Conservation (phyloP, 1,140 invertebrate species). For the Tachypleus tridentatus region DNA sequence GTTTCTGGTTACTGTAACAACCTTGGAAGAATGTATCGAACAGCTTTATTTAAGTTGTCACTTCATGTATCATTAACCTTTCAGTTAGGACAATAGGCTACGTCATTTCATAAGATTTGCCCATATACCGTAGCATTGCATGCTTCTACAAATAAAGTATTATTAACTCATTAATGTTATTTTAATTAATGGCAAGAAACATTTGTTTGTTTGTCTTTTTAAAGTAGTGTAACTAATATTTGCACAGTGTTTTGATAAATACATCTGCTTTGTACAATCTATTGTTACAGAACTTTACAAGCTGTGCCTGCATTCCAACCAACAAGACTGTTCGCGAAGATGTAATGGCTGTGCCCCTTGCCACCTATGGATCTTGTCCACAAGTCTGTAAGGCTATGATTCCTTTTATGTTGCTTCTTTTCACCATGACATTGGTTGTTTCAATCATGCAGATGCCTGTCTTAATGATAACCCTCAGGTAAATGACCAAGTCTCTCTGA, state of each 20-base stretch:
- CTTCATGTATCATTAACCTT: too few species aligned
- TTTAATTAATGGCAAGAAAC: too few species aligned
- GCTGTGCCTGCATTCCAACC: conserved; percentile 59
- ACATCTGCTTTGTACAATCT: conserved; percentile 4
- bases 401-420: conserved; percentile 81
- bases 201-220: too few species aligned
- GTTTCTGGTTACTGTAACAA: too few species aligned
- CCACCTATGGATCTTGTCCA: conserved; percentile 75
- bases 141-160: too few species aligned
- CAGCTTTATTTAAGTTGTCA: too few species aligned
- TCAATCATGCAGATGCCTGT: conserved; percentile 88
- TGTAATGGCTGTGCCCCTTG: conserved; percentile 73
- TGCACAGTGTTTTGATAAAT: neutral
- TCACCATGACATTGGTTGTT: conserved; percentile 88
- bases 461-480: conserved; percentile 86
- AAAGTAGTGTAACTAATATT: too few species aligned
- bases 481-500: conserved; percentile 19
- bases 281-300: conserved; percentile 48
- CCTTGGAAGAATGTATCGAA: too few species aligned
- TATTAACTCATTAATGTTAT: too few species aligned
- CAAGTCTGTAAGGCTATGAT: conserved; percentile 78
- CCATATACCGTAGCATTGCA: too few species aligned
- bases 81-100: too few species aligned
- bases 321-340: conserved; percentile 32
- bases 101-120: too few species aligned